Evolutionary conservation across 1,140 invertebrate genomes (phyloP).

Genomic region (Drosophila lacertosa): DNA sequence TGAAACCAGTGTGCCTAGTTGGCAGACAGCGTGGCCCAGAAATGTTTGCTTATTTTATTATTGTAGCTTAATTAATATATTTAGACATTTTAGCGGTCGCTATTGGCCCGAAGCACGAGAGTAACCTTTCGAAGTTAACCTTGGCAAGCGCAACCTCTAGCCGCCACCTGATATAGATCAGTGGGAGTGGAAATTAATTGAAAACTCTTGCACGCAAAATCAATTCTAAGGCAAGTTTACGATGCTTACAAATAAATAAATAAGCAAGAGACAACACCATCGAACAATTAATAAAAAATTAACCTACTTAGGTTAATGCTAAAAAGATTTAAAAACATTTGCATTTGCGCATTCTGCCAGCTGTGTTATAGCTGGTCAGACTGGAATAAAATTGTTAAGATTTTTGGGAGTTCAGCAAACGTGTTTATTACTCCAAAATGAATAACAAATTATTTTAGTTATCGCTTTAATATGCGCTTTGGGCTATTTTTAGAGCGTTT

Average conservation of each 20-base stretch:
- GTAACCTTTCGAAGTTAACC: constrained; percentile 68
- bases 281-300: background rate
- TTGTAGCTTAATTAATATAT: constrained; percentile 76
- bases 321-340: background rate
- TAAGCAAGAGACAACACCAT: background rate
- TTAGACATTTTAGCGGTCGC: constrained; percentile 71
- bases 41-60: constrained; percentile 50
- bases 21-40: constrained; percentile 28
- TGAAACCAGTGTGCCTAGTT: constrained; percentile 40
- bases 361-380: constrained; percentile 11
- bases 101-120: constrained; percentile 48
- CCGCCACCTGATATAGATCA: constrained; percentile 69
- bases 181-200: constrained; percentile 70
- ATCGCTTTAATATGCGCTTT: constrained; percentile 5
- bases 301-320: no score
- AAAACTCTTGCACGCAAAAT: constrained; percentile 53
- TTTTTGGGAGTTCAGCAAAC: constrained; percentile 20
- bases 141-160: constrained; percentile 36
- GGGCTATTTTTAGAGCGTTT: background rate
- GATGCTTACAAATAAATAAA: background rate
- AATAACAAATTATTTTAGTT: constrained; percentile 8
- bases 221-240: constrained; percentile 1
- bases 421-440: constrained; percentile 21
- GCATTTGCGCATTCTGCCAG: background rate
- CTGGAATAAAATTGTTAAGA: constrained; percentile 25